Conservation (phyloP, 2,113 vertebrate species). For the Grallaria varia region DNA sequence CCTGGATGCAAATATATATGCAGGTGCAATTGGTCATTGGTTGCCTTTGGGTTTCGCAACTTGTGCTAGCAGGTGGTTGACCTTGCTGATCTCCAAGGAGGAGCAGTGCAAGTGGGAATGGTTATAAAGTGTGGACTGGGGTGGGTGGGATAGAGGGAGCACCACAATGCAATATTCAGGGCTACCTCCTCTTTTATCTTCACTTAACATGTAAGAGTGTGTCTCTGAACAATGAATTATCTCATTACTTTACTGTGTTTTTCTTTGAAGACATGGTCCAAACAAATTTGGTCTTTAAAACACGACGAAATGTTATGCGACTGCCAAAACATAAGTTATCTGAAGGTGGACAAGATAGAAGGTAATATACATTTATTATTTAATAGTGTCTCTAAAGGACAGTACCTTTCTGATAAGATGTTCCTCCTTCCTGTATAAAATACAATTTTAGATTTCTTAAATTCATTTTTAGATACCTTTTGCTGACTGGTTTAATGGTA, state of each 20-base stretch:
- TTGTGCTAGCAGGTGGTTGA: not conserved
- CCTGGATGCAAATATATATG: not conserved
- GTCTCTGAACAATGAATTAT: not conserved
- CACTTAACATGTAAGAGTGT: not conserved
- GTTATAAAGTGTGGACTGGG: not conserved
- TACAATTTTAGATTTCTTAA: not conserved
- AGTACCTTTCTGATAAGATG: not conserved
- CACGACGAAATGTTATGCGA: conserved; percentile 73
- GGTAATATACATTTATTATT: conserved; percentile 60
- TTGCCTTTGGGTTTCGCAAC: not conserved
- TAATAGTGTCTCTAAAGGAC: not conserved
- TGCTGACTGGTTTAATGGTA: not conserved
- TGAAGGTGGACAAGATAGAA: conserved; percentile 45
- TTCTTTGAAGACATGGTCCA: conserved; percentile 80
- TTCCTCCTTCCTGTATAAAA: not conserved
- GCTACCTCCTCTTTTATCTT: not conserved
- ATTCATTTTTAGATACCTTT: not conserved
- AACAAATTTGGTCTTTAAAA: conserved; percentile 72
- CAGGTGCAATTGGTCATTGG: not conserved
- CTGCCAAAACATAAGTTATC: conserved; percentile 70
- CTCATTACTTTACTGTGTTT: not conserved
- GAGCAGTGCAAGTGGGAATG: not conserved
- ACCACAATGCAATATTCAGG: not conserved
- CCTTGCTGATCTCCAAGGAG: not conserved
- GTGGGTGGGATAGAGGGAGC: not conserved